These are phyloP conservation scores for Salticus scenicus DNA, from an alignment of 2,888 invertebrate genomes.

Conservation along the genomic window DNA sequence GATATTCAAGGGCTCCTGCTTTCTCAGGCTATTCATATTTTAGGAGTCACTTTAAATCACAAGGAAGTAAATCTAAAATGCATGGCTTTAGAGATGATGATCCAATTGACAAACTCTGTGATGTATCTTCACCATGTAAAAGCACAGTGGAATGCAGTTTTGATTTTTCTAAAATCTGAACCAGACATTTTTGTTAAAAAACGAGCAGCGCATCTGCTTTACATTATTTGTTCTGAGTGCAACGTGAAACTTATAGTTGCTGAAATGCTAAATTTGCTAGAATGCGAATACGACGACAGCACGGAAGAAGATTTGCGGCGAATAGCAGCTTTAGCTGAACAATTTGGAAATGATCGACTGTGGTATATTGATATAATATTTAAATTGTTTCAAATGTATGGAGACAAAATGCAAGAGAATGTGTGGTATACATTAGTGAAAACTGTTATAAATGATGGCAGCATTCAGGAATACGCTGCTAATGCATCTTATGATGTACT, in stretches of 20 bases:
- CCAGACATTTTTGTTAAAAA: slow-evolving; percentile 29
- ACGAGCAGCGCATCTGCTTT: slow-evolving; percentile 33
- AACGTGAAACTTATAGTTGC: slow-evolving; percentile 23
- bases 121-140: neutral
- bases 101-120: neutral
- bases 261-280: slow-evolving; percentile 25
- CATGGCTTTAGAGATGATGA: slow-evolving; percentile 35
- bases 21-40: slow-evolving; percentile 9
- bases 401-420: neutral
- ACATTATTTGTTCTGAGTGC: slow-evolving; percentile 19
- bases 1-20: neutral
- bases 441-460: slow-evolving; percentile 1
- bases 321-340: slow-evolving; percentile 31
- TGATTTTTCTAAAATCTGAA: slow-evolving; percentile 15
- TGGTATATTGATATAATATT: slow-evolving; percentile 37
- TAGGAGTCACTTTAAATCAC: slow-evolving; percentile 24
- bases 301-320: slow-evolving; percentile 21
- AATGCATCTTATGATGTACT: slow-evolving; percentile 13
- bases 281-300: neutral
- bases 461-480: slow-evolving; percentile 25
- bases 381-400: slow-evolving; percentile 17
- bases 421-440: slow-evolving; percentile 30
- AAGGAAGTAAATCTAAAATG: slow-evolving; percentile 31
- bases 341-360: slow-evolving; percentile 2
- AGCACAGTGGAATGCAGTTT: slow-evolving; percentile 3